Conservation (phyloP, 2,888 invertebrate species). For the Drosophila recens region DNA sequence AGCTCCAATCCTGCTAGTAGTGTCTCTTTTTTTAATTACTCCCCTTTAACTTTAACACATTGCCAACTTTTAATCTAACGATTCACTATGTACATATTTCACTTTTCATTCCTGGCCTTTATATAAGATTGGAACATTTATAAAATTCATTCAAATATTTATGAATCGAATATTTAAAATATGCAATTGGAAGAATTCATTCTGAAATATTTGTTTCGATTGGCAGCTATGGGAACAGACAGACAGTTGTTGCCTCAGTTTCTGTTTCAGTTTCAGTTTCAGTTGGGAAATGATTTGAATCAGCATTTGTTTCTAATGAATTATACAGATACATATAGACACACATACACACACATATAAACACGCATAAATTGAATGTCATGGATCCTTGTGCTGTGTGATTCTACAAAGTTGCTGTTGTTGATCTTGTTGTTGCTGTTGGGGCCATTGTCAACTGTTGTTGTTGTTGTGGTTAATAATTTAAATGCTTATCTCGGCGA, state of each 20-base stretch:
- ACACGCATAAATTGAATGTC: slow-evolving; percentile 44
- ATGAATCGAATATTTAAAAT: neutral
- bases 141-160: neutral
- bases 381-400: slow-evolving; percentile 43
- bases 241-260: neutral
- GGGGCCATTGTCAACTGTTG: slow-evolving; percentile 15
- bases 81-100: no score
- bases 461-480: slow-evolving; percentile 65
- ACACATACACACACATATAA: slow-evolving; percentile 13
- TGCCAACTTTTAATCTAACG: no score
- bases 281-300: slow-evolving; percentile 9
- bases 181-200: slow-evolving; percentile 2
- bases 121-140: neutral
- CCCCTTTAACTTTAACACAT: no score
- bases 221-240: slow-evolving; percentile 6
- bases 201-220: neutral
- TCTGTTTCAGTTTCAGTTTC: neutral
- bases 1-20: no score
- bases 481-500: slow-evolving; percentile 75
- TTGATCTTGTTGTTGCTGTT: slow-evolving; percentile 13
- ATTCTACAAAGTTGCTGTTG: slow-evolving; percentile 11
- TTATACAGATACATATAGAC: slow-evolving; percentile 23
- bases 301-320: slow-evolving; percentile 58
- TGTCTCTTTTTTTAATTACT: no score
- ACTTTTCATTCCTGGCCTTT: neutral